Percentiles rank a stretch among this genome's conserved stretches.
phyloP scores from a whole-genome alignment of 2,797 vertebrate genomes.

The Eleutherodactylus coqui region DNA sequence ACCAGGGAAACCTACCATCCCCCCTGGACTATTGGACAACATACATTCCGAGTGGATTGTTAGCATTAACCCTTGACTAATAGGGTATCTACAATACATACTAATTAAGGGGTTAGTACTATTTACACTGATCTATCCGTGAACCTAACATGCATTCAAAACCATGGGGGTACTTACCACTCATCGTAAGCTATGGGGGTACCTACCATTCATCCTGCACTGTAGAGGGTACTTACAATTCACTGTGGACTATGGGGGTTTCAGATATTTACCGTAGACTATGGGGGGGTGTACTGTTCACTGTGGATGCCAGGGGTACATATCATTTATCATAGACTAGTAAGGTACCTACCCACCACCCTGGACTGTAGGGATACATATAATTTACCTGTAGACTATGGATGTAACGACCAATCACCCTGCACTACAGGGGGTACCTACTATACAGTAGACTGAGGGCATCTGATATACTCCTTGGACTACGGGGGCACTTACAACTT shows the following conservation, averaged over 20 bases:
- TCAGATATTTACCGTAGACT: no score
- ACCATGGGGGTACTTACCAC: not conserved
- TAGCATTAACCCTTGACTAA: not conserved
- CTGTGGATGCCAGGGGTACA: no score
- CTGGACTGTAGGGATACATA: no score
- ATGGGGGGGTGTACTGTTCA: no score
- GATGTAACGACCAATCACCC: no score
- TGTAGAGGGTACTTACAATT: not conserved
- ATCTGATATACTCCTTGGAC: no score
- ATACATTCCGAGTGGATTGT: no score
- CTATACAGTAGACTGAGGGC: no score
- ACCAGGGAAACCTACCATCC: not conserved
- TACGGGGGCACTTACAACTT: no score
- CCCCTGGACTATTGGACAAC: no score
- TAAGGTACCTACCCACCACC: not conserved
- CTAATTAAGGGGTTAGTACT: not conserved
- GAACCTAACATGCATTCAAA: not conserved
- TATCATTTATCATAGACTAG: not conserved
- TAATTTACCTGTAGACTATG: not conserved
- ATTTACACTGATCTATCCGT: not conserved
- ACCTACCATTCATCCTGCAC: not conserved
- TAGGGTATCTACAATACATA: not conserved
- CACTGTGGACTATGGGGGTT: no score
- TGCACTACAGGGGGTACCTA: not conserved
- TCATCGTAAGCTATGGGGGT: not conserved